phyloP scores from a whole-genome alignment of 2,113 vertebrate species.

The Clinocottus analis region DNA sequence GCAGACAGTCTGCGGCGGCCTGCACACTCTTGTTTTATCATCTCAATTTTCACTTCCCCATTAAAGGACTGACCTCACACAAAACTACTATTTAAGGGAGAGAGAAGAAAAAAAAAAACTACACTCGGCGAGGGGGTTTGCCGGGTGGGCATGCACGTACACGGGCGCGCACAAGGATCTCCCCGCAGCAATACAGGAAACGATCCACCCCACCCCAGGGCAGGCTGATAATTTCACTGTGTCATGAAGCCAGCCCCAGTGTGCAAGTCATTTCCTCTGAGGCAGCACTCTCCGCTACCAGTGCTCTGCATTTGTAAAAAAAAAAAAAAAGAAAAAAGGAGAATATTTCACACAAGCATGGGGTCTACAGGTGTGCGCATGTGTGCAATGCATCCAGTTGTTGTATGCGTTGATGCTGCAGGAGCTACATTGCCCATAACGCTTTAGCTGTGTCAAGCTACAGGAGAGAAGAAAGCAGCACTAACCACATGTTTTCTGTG shows the following conservation, averaged over 20 bases:
- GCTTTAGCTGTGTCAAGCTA: not conserved
- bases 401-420: not conserved
- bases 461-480: not conserved
- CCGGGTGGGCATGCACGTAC: not conserved
- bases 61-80: constrained; percentile 76
- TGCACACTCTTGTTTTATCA: constrained; percentile 54
- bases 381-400: not conserved
- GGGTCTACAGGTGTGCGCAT: constrained; percentile 1
- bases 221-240: constrained; percentile 81
- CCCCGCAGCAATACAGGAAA: constrained; percentile 85
- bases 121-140: constrained; percentile 42
- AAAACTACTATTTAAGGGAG: constrained; percentile 84
- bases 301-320: constrained; percentile 12
- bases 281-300: constrained; percentile 61
- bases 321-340: not conserved
- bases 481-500: too few species aligned
- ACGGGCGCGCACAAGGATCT: constrained; percentile 54
- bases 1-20: constrained; percentile 28
- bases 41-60: constrained; percentile 67
- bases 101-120: constrained; percentile 73
- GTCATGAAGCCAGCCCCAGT: constrained; percentile 84
- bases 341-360: not conserved
- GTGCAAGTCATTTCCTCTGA: constrained; percentile 86
- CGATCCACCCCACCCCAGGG: constrained; percentile 82
- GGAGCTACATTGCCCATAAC: not conserved